Percentiles rank a stretch among this genome's conserved stretches.
Conservation (phyloP, 1,140 invertebrate genomes). For the Solenopsis fugax region DNA sequence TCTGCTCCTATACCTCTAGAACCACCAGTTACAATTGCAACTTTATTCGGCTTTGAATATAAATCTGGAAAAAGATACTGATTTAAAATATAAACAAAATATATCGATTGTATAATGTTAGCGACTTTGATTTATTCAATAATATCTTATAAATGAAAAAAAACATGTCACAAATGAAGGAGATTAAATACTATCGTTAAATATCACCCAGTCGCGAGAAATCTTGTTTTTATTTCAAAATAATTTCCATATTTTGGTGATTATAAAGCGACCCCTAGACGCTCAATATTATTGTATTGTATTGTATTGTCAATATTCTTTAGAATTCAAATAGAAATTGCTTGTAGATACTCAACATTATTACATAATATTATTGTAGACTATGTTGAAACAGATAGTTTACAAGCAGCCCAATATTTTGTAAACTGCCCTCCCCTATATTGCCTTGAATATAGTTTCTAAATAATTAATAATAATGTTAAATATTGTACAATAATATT, state of each 20-base stretch:
- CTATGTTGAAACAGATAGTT: no score
- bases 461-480: no score
- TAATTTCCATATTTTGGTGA: constrained; percentile 1
- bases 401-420: no score
- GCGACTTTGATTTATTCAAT: neutral
- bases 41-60: constrained; percentile 85
- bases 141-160: neutral
- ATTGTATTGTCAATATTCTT: no score
- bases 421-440: no score
- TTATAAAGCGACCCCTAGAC: neutral
- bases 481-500: no score
- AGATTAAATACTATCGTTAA: neutral
- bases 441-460: no score
- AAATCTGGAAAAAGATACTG: constrained; percentile 29
- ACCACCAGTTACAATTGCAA: constrained; percentile 96
- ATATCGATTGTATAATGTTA: neutral
- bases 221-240: neutral
- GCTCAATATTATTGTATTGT: no score
- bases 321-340: no score
- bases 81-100: neutral
- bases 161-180: neutral
- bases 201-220: neutral
- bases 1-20: constrained; percentile 94
- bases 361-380: no score
- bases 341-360: no score